Evolutionary conservation across 2,888 invertebrate genomes (phyloP).

Genomic region (Aspidiotus rigidus): DNA sequence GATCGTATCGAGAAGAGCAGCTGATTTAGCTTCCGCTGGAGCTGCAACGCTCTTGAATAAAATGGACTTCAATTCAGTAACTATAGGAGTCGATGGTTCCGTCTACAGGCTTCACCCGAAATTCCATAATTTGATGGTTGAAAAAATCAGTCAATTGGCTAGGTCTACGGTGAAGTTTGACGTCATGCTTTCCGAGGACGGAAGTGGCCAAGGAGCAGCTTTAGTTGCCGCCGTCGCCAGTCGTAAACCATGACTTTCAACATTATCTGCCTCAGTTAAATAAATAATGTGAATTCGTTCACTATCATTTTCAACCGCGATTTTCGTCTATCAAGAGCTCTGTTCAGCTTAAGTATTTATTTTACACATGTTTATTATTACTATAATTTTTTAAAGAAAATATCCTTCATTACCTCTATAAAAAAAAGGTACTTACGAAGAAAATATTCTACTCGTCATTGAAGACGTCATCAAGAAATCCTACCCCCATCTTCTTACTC

Average conservation of each 20-base stretch:
- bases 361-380: constrained; percentile 18
- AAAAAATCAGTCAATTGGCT: constrained; percentile 69
- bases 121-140: constrained; percentile 89
- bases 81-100: constrained; percentile 57
- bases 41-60: constrained; percentile 81
- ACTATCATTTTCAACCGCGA: constrained; percentile 1
- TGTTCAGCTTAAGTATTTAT: constrained; percentile 31
- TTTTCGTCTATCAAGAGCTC: constrained; percentile 16
- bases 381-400: constrained; percentile 1
- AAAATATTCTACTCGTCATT: no score
- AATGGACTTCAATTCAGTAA: constrained; percentile 68
- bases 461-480: no score
- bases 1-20: constrained; percentile 83
- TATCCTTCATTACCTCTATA: no score
- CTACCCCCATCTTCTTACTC: no score
- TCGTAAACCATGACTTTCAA: constrained; percentile 9
- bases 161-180: constrained; percentile 71
- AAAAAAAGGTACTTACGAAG: no score
- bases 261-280: neutral
- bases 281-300: neutral
- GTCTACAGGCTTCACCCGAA: constrained; percentile 84
- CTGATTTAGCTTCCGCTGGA: constrained; percentile 84
- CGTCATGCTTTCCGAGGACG: constrained; percentile 90
- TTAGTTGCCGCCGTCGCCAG: constrained; percentile 81
- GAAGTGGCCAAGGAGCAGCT: constrained; percentile 93